A percentile compares a stretch with the other conserved stretches of the same genome.
Conservation (phyloP, 2,797 vertebrate genomes). For the Alosa sapidissima region DNA sequence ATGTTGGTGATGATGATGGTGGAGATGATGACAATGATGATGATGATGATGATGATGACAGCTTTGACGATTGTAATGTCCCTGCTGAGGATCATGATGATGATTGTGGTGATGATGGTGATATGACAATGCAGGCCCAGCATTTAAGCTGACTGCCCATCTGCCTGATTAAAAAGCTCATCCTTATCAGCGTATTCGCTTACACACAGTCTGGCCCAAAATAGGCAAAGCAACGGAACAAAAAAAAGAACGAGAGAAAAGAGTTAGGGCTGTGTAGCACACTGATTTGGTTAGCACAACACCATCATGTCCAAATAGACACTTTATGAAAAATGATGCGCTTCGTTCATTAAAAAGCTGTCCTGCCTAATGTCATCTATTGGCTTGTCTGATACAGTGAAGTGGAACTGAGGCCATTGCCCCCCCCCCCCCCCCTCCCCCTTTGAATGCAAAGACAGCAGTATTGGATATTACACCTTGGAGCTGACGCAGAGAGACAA, state of each 20-base stretch:
- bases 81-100: conserved; percentile 39
- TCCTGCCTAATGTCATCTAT: conserved; percentile 47
- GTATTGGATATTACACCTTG: conserved; percentile 76
- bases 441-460: conserved; percentile 73
- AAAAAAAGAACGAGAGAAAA: conserved; percentile 16
- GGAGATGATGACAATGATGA: conserved; percentile 37
- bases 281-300: conserved; percentile 53
- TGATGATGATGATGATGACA: conserved; percentile 47
- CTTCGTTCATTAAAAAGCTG: conserved; percentile 57
- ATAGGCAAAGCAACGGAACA: conserved; percentile 29
- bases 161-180: conserved; percentile 60
- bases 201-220: conserved; percentile 48
- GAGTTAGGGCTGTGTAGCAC: conserved; percentile 37
- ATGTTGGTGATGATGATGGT: conserved; percentile 44
- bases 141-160: conserved; percentile 55
- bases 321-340: conserved; percentile 55
- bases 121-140: conserved; percentile 43
- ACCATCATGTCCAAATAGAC: conserved; percentile 58
- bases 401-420: conserved; percentile 53
- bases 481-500: conserved; percentile 74
- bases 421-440: conserved; percentile 45
- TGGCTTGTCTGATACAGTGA: conserved; percentile 52
- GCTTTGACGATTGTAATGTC: not conserved
- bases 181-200: conserved; percentile 54
- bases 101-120: conserved; percentile 22